Conservation (phyloP, 2,888 invertebrate genomes). For the Idaea dimidiata region DNA sequence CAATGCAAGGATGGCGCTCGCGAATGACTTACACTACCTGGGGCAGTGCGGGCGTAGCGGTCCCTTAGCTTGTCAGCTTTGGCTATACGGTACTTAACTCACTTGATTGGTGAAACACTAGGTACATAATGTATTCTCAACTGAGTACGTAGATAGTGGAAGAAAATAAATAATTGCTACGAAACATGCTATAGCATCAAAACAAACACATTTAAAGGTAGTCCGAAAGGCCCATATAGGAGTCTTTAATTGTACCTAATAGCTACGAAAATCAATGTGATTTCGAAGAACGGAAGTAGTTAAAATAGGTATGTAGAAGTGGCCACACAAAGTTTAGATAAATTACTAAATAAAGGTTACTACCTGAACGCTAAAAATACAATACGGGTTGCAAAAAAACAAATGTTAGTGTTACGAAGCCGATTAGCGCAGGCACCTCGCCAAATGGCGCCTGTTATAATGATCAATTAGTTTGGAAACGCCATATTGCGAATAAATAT, state of each 20-base stretch:
- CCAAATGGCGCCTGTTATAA: constrained; percentile 68
- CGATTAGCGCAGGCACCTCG: constrained; percentile 64
- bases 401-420: constrained; percentile 30
- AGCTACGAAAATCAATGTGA: background rate
- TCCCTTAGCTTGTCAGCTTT: constrained; percentile 9
- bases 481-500: constrained; percentile 76
- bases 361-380: constrained; percentile 7
- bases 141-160: background rate
- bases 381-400: constrained; percentile 25
- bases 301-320: constrained; percentile 1
- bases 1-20: constrained; percentile 22
- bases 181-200: background rate
- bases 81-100: constrained; percentile 16
- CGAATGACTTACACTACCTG: constrained; percentile 17
- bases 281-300: background rate
- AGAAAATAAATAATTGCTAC: background rate
- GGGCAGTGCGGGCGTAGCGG: constrained; percentile 10
- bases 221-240: too few species aligned
- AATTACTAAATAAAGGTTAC: background rate
- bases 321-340: constrained; percentile 4
- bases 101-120: constrained; percentile 13
- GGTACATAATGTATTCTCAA: background rate
- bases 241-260: too few species aligned
- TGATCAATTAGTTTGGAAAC: constrained; percentile 61
- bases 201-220: background rate